A percentile compares a stretch with the other conserved stretches of the same genome.
phyloP scores from a whole-genome alignment of 2,888 invertebrate species.

The Rapana venosa region DNA sequence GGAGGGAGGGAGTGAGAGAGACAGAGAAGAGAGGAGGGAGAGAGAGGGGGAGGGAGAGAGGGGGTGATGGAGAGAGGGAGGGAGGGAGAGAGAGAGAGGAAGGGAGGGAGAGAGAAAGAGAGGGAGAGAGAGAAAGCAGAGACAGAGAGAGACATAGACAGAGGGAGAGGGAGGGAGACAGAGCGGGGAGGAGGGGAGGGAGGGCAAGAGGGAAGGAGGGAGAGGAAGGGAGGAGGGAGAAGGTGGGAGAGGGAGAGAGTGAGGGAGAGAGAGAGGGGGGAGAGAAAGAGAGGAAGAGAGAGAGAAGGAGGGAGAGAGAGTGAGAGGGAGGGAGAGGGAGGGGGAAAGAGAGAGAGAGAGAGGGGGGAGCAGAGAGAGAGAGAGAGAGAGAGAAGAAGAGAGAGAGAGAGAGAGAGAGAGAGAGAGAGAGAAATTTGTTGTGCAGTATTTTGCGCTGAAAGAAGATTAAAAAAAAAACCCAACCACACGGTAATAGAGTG shows the following conservation, averaged over 20 bases:
- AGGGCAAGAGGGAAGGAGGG: background rate
- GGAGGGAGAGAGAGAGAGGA: background rate
- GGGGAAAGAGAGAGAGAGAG: background rate
- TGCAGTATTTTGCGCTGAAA: background rate
- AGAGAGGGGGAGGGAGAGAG: background rate
- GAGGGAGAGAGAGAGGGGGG: background rate
- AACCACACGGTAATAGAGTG: too few species aligned
- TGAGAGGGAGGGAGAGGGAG: background rate
- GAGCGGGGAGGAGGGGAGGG: background rate
- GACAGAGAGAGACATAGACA: background rate
- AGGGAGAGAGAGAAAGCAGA: background rate
- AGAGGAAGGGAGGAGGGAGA: background rate
- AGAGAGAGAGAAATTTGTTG: background rate
- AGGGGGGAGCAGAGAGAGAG: background rate
- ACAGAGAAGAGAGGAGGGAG: slow-evolving; percentile 19
- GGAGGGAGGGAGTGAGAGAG: slow-evolving; percentile 28
- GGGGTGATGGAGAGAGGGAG: background rate
- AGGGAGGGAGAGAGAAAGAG: background rate
- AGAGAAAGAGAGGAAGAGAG: background rate
- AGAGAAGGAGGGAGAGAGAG: background rate
- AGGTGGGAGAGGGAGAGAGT: background rate
- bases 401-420: slow-evolving; percentile 13
- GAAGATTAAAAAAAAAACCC: too few species aligned
- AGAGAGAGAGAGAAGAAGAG: background rate
- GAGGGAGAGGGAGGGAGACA: background rate